Evolutionary conservation across 2,888 invertebrate genomes (phyloP).

Genomic region (Eupeodes luniger): DNA sequence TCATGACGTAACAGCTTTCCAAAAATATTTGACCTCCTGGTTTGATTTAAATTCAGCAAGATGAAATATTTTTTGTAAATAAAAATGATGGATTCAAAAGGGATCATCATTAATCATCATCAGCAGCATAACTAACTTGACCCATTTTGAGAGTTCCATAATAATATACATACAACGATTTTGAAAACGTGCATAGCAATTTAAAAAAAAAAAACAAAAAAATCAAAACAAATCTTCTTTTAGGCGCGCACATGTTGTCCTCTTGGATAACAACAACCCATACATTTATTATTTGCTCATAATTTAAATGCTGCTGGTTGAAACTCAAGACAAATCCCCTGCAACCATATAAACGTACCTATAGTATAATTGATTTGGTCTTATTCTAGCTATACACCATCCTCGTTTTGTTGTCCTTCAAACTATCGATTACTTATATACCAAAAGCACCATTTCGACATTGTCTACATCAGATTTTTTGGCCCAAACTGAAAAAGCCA

Average conservation of each 20-base stretch:
- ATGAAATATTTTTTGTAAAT: too few species aligned
- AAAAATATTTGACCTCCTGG: too few species aligned
- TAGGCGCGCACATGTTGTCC: neutral
- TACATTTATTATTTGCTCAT: neutral
- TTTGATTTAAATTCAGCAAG: too few species aligned
- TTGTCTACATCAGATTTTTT: constrained; percentile 33
- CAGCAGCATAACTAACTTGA: neutral
- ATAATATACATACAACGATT: neutral
- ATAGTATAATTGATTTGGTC: neutral
- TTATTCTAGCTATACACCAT: neutral
- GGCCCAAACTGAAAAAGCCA: constrained; percentile 17
- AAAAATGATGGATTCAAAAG: too few species aligned
- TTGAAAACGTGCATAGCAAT: constrained; percentile 8
- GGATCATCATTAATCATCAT: neutral
- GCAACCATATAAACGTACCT: neutral
- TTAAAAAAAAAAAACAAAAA: neutral
- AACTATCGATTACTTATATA: constrained; percentile 32
- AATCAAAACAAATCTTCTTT: neutral
- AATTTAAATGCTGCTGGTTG: neutral
- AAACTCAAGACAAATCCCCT: neutral
- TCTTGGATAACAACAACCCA: neutral
- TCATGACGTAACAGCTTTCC: too few species aligned
- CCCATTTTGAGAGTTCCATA: neutral
- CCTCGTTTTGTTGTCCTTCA: constrained; percentile 21
- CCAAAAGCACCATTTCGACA: constrained; percentile 9